A percentile compares a stretch with the other conserved stretches of the same genome.
These are phyloP conservation scores for Holocentrus rufus DNA, from an alignment of 2,797 vertebrate genomes.

Conservation along the genomic window DNA sequence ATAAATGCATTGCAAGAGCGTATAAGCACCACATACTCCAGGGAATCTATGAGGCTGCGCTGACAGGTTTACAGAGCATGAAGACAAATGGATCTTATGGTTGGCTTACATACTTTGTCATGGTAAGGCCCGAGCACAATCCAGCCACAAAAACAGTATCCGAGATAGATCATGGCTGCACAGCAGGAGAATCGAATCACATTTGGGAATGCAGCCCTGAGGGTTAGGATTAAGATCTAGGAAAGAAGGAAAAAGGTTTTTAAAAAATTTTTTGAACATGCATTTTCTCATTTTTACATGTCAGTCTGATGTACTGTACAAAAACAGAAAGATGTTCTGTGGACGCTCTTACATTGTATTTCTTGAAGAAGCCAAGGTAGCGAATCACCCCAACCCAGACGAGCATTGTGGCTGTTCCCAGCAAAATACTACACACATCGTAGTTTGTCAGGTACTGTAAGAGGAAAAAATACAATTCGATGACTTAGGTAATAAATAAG, in stretches of 20 bases:
- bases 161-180: conserved; percentile 94
- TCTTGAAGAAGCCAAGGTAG: conserved; percentile 96
- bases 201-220: conserved; percentile 90
- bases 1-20: not conserved
- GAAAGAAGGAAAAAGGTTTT: conserved; percentile 21
- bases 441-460: conserved; percentile 91
- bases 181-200: conserved; percentile 94
- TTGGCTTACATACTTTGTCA: conserved; percentile 84
- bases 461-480: conserved; percentile 1
- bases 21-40: not conserved
- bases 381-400: conserved; percentile 95
- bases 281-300: not conserved
- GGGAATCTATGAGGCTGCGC: too few relatives aligned
- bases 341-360: conserved; percentile 90
- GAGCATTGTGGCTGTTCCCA: conserved; percentile 93
- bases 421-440: conserved; percentile 92
- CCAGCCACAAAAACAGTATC: conserved; percentile 98
- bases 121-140: conserved; percentile 97
- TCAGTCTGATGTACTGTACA: not conserved
- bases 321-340: not conserved
- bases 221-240: conserved; percentile 92
- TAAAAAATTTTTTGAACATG: not conserved
- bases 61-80: not conserved
- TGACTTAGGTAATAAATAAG: not conserved
- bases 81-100: not conserved